Base-by-base conservation (phyloP, 2,797 vertebrate species). In the Podarcis siculus region DNA sequence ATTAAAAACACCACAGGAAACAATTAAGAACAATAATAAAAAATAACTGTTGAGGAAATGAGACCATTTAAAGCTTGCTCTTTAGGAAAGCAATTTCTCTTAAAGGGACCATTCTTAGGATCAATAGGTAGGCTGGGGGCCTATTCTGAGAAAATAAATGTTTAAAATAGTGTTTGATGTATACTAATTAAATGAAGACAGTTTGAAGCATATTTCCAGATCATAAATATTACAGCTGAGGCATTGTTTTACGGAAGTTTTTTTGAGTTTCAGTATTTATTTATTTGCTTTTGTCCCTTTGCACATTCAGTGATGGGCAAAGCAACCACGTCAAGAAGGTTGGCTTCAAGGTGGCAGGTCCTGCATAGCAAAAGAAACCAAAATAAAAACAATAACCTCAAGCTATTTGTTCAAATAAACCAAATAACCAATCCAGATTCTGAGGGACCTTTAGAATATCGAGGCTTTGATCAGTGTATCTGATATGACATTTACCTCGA, bases 371-470 rank as follows among this genome's bases (percentile, higher is more conserved):
- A 15, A 83, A 55, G 42, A 86, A 94, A 93, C 79, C 8, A 75
- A 87, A 90, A 55, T 55, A 49, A 85, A 94, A 94, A 58, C 39
- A 93, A 69, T 69, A 89, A 30, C 69, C 6, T 86, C 32, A 86
- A 78, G 80, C 17, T 85, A 3, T 90, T 87, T 87, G 87, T 76
- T 82, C 27, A 87, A 92, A 91, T 78, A 90, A 91, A 89, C 37
- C 25, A 78, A 93, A 84, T 85, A 76, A 69, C n/a, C 89, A 89
- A 78, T 87, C n/a, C 64, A 90, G 80, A 71, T 79, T 86, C 32
- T n/a, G 86, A 75, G 80, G 72, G 90, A 83, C 83, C 25, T 77
- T 92, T 89, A 90, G 86, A 89, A 64, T 87, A 92, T 84, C 42
- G 78, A 89, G 42, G 27, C 37, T 95, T 90, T 89, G 77, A 90